A percentile compares a stretch with the other conserved stretches of the same genome.
Conservation (phyloP, 2,113 vertebrate genomes). For the Oncorhynchus clarkii region DNA sequence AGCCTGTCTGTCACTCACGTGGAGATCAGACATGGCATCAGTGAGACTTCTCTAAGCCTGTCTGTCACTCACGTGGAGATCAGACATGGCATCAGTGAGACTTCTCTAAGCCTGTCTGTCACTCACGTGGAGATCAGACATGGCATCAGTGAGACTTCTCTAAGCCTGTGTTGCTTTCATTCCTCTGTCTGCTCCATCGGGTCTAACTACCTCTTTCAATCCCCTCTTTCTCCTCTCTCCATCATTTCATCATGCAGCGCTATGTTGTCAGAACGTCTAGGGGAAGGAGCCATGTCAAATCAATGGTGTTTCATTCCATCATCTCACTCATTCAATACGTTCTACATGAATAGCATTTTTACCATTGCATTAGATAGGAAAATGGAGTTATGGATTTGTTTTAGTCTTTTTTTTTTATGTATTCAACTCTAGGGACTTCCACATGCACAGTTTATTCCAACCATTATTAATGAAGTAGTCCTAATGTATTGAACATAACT, state of each 20-base stretch:
- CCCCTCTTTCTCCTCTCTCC: conserved; percentile 1
- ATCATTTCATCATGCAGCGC: neutral
- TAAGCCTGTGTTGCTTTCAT: neutral
- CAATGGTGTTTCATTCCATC: conserved; percentile 23
- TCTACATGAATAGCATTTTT: conserved; percentile 9
- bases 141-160: too few relatives aligned
- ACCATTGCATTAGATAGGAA: conserved; percentile 5
- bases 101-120: neutral
- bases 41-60: neutral
- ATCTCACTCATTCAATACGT: conserved; percentile 13
- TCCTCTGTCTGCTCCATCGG: neutral
- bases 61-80: neutral
- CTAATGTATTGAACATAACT: too few relatives aligned
- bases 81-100: too few relatives aligned
- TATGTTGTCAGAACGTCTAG: conserved; percentile 8
- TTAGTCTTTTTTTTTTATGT: too few relatives aligned
- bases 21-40: neutral
- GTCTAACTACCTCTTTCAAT: neutral
- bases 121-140: neutral
- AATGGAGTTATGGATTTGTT: neutral
- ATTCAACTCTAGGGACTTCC: too few relatives aligned
- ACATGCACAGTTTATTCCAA: too few relatives aligned
- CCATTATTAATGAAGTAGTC: too few relatives aligned
- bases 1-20: neutral
- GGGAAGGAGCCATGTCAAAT: conserved; percentile 24